phyloP scores from a whole-genome alignment of 2,797 vertebrate genomes.

The Emydoidea blandingii region DNA sequence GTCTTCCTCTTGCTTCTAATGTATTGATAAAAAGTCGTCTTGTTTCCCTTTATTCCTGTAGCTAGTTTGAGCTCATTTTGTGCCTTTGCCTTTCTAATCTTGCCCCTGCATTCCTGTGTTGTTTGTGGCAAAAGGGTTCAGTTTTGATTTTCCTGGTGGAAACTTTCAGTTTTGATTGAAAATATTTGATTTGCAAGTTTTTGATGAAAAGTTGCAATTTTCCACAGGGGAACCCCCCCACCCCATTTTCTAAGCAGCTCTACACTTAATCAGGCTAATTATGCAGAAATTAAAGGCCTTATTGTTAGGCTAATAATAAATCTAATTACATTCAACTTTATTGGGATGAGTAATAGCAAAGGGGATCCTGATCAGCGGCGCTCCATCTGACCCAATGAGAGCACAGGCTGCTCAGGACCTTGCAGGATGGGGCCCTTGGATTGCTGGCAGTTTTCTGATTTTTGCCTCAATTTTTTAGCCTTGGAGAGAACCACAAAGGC shows the following conservation, averaged over 20 bases:
- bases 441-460: neutral
- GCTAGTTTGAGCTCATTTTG: too few relatives aligned
- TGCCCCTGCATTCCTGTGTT: too few relatives aligned
- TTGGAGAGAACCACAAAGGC: slow-evolving; percentile 5
- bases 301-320: slow-evolving; percentile 42
- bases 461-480: slow-evolving; percentile 11
- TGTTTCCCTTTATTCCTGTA: too few relatives aligned
- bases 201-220: neutral
- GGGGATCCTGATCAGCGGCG: neutral
- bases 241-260: neutral
- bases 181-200: neutral
- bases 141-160: neutral
- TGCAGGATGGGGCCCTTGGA: neutral
- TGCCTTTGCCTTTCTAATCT: too few relatives aligned
- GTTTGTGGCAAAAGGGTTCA: neutral
- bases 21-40: too few relatives aligned
- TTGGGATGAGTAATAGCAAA: neutral
- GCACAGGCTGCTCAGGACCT: neutral
- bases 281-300: slow-evolving; percentile 19
- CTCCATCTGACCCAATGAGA: neutral
- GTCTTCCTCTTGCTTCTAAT: too few relatives aligned
- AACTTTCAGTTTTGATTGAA: neutral
- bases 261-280: neutral
- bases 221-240: neutral
- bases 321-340: slow-evolving; percentile 8